phyloP scores from a whole-genome alignment of 2,888 invertebrate species.

The Amphipyra tragopoginis region DNA sequence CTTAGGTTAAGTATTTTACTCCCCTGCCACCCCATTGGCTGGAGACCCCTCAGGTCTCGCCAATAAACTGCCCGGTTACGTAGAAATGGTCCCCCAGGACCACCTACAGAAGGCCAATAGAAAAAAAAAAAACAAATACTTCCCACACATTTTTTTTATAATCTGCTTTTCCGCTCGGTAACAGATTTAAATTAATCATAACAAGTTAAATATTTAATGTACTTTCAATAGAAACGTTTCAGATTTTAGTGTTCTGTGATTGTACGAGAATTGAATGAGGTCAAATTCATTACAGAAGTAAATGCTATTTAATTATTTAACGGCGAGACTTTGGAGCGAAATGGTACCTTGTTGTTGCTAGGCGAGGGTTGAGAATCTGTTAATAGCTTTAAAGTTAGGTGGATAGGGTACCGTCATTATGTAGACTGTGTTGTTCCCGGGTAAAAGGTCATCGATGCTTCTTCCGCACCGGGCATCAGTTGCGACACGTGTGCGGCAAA shows the following conservation, averaged over 20 bases:
- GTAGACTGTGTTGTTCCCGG: slow-evolving; percentile 7
- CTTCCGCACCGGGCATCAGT: too few relatives aligned
- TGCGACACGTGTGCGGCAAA: too few relatives aligned
- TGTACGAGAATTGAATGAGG: slow-evolving; percentile 30
- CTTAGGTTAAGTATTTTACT: too few relatives aligned
- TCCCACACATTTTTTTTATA: too few relatives aligned
- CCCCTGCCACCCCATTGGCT: too few relatives aligned
- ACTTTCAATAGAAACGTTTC: background rate
- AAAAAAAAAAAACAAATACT: too few relatives aligned
- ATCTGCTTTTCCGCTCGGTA: background rate
- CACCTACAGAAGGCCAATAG: too few relatives aligned
- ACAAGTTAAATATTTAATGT: slow-evolving; percentile 2
- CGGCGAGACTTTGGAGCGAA: slow-evolving; percentile 16
- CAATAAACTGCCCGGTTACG: too few relatives aligned
- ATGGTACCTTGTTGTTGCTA: slow-evolving; percentile 25
- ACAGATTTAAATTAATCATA: slow-evolving; percentile 1
- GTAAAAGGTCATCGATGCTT: background rate
- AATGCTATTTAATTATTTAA: slow-evolving; percentile 46
- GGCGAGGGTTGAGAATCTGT: slow-evolving; percentile 24
- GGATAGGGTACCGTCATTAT: slow-evolving; percentile 19
- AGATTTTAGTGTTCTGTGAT: slow-evolving; percentile 8
- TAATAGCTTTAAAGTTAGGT: slow-evolving; percentile 33
- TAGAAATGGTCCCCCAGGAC: too few relatives aligned
- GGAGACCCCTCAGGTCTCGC: too few relatives aligned
- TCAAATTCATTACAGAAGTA: slow-evolving; percentile 38